Percentiles rank a stretch among this genome's conserved stretches.
phyloP scores from a whole-genome alignment of 2,113 vertebrate genomes.

The Cromileptes altivelis region DNA sequence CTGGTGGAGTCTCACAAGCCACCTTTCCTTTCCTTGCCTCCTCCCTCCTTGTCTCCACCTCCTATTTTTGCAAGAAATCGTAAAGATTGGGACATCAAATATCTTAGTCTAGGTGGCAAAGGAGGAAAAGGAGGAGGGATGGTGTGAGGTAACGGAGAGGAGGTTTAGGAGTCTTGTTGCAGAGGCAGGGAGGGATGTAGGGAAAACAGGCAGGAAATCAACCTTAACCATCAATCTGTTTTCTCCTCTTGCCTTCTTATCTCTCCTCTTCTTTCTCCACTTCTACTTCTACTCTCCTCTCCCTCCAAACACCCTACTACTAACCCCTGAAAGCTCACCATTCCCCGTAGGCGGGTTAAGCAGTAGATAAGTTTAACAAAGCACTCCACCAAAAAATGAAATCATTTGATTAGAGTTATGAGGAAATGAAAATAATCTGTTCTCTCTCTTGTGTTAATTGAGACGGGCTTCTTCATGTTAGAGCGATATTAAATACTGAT shows the following conservation, averaged over 20 bases:
- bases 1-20: constrained; percentile 55
- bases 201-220: constrained; percentile 27
- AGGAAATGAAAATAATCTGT: constrained; percentile 62
- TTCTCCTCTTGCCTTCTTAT: constrained; percentile 30
- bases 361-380: constrained; percentile 41
- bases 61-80: constrained; percentile 10
- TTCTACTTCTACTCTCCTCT: constrained; percentile 28
- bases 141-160: constrained; percentile 55
- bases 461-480: constrained; percentile 51
- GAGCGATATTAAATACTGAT: background rate
- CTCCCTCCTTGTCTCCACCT: constrained; percentile 42
- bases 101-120: background rate
- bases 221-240: constrained; percentile 35
- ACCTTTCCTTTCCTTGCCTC: constrained; percentile 63
- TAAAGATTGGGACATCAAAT: background rate
- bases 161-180: constrained; percentile 48
- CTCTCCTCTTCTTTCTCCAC: constrained; percentile 32
- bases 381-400: constrained; percentile 78
- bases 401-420: constrained; percentile 75
- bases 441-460: constrained; percentile 70
- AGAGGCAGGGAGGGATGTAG: constrained; percentile 47
- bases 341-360: constrained; percentile 63
- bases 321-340: constrained; percentile 68
- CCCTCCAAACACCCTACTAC: constrained; percentile 50
- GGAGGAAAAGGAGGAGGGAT: constrained; percentile 20